Conservation (phyloP, 2,797 vertebrate genomes). For the Acanthopagrus latus region DNA sequence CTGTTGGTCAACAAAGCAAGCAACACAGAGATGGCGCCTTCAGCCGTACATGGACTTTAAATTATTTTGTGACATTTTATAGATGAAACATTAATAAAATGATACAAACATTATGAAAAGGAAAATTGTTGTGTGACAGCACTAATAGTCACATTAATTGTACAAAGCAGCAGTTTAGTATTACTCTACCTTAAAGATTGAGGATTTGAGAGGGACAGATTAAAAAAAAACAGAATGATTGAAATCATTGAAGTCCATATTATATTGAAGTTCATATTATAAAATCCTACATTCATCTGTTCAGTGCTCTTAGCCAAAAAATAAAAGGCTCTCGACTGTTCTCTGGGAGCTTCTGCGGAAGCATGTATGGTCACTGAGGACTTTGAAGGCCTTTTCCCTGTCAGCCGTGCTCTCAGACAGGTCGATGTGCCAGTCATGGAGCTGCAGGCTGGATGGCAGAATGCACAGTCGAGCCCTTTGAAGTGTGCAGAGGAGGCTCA, state of each 20-base stretch:
- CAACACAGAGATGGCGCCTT: background rate
- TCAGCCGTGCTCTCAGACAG: slow-evolving; percentile 16
- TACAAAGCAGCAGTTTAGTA: background rate
- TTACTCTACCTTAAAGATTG: background rate
- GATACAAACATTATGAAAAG: too few species aligned
- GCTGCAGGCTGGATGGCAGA: slow-evolving; percentile 35
- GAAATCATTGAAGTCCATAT: background rate
- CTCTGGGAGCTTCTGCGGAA: background rate
- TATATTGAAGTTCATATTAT: too few species aligned
- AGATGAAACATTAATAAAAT: background rate
- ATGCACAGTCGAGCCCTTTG: slow-evolving; percentile 22
- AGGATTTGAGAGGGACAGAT: background rate
- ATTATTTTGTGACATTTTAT: background rate
- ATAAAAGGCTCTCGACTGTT: background rate
- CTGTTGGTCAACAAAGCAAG: background rate
- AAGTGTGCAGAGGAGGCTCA: slow-evolving; percentile 44
- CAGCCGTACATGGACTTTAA: background rate
- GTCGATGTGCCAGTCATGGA: slow-evolving; percentile 20
- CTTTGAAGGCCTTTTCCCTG: slow-evolving; percentile 19
- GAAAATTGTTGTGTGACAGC: too few species aligned
- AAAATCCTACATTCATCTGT: background rate
- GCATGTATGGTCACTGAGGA: slow-evolving; percentile 17
- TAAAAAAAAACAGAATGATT: background rate
- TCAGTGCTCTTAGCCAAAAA: background rate
- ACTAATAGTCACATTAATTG: background rate